These are phyloP conservation scores for Heterochromis multidens DNA, from an alignment of 2,113 vertebrate genomes.

Conservation along the genomic window DNA sequence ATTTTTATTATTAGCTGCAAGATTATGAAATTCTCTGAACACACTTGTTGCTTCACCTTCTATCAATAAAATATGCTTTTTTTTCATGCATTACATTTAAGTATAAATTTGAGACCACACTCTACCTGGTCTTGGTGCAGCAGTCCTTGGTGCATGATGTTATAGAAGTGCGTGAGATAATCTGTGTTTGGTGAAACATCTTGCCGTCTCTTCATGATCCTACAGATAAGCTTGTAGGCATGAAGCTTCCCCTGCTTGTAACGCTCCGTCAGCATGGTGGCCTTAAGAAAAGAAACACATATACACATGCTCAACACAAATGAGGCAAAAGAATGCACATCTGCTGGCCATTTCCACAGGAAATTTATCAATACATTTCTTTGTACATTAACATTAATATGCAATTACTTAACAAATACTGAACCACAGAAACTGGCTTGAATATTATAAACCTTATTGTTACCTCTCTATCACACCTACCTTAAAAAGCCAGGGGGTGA, in stretches of 20 bases:
- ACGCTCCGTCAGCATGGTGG: constrained; percentile 95
- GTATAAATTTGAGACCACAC: not conserved
- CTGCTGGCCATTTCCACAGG: too few species aligned
- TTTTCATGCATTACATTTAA: not conserved
- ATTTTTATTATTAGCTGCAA: not conserved
- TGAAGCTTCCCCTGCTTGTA: constrained; percentile 98
- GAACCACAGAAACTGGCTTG: not conserved
- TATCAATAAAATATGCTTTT: not conserved
- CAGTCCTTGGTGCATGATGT: constrained; percentile 98
- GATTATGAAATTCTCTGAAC: not conserved
- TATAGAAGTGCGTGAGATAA: constrained; percentile 98
- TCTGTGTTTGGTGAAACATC: constrained; percentile 96
- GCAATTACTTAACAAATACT: not conserved
- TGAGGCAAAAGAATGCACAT: not conserved
- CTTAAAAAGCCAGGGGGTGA: constrained; percentile 99
- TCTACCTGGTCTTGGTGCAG: constrained; percentile 94
- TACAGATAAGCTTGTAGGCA: constrained; percentile 98
- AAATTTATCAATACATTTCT: too few species aligned
- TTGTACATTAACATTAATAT: not conserved
- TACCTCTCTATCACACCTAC: constrained; percentile 60
- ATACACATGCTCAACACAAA: not conserved
- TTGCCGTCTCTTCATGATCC: constrained; percentile 98
- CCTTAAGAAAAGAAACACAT: constrained; percentile 69
- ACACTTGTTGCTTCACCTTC: too few species aligned
- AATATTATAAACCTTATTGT: not conserved